Evolutionary conservation across 2,888 invertebrate genomes (phyloP), one percentile per base, ranked within the genome.

Genomic region (Hylaea fasciaria): DNA sequence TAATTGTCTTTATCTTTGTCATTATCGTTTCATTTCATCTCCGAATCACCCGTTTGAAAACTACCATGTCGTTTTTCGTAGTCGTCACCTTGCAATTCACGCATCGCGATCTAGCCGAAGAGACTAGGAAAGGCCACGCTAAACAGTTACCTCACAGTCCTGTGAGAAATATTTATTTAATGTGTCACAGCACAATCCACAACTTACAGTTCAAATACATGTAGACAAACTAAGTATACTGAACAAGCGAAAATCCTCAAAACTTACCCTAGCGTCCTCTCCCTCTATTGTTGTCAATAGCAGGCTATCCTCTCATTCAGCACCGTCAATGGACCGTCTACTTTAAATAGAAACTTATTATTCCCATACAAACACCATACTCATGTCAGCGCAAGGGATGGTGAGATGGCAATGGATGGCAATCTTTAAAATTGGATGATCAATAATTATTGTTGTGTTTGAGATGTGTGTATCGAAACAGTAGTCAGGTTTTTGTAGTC

Each of bases 321-420:
- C 29, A 14, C 28, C 57, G 54, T 65, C 62, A 48, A 61, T 68
- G 58, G 60, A 64, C 63, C 61, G 59, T 63, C 64, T 65, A 76
- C 71, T 80, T 77, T 78, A 78, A 81, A 79, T 80, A 76, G 74
- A 80, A 76, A 78, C 77, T 74, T 77, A 77, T 75, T 73, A 76
- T 77, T 70, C 66, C 35, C 60, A 60, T 64, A 58, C 56, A 66
- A 67, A 70, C 64, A 69, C 58, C 50, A 60, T 48, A 62, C 61
- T 56, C 52, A 44, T 40, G 56, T 52, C 56, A 50, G 46, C 37
- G 48, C 56, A 53, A 62, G 56, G 52, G 61, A 62, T 56, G 51
- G 41, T 14, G 14, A 8, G 51, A 22, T 51, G 55, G 16, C 58
- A 44, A 49, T 55, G 17, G 32, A 12, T 46, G 39, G 28, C 47